Evolutionary conservation across 2,888 invertebrate species (phyloP), one percentile per base, ranked within the genome.

Genomic region (Aspidiotus rigidus): DNA sequence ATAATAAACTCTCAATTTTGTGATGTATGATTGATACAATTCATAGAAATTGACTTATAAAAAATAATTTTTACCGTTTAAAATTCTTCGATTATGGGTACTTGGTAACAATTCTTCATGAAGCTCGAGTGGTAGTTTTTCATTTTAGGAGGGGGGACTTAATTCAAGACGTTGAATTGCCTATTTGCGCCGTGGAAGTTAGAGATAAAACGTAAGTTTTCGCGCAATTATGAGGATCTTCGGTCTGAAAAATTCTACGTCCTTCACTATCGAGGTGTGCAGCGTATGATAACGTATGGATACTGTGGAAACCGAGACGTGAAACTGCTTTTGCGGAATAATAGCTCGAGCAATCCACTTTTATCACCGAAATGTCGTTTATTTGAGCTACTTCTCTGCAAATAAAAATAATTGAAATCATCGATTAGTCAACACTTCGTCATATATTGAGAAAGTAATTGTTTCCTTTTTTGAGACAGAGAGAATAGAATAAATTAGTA

Each of bases 301-400:
- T 82, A 75, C 84, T 83, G 53, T 85, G 83, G 78, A 88, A 90
- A 56, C 88, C 89, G 39, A 86, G 78, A 74, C 84, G 83, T 72
- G 85, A 84, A 64, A 89, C 85, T 0, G 89, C 85, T 76, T 83
- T 84, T 0, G 88, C 88, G 1, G 90, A 89, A 77, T 83, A 90
- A 71, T 84, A 83, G 75, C 90, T 90, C 7, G 87, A 85, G 71
- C 90, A 89, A 74, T 90, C 85, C 56, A 86, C 83, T 40, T 89
- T 82, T 71, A 88, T 81, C 8, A 89, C 78, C 69, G 81, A 79
- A 71, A 84, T 82, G 39, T 81, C 81, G 64, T 79, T 77, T 69
- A 83, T 79, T 72, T 77, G 78, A 40, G 82, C 83, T 15, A 83
- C 76, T 71, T 83, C 82, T 74, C 87, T 88, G 81, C 28, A 84